These are phyloP conservation scores for Diceros bicornis DNA, from an alignment of 2,797 vertebrate species.

Conservation along the genomic window DNA sequence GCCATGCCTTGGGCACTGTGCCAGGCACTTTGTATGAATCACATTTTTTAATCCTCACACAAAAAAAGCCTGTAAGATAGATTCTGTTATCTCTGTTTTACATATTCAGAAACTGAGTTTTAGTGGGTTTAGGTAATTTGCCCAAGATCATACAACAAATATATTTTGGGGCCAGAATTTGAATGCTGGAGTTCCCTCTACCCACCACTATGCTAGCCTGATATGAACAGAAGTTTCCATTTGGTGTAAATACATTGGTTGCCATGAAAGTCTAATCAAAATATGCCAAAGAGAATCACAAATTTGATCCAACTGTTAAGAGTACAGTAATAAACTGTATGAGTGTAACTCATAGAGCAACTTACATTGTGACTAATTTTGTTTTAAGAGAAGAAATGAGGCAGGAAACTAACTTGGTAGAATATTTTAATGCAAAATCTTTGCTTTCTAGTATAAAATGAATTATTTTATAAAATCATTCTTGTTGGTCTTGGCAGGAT, in stretches of 20 bases:
- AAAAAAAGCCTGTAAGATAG: not conserved
- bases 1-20: not conserved
- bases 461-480: constrained; percentile 36
- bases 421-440: constrained; percentile 34
- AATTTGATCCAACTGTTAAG: constrained; percentile 18
- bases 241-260: not conserved
- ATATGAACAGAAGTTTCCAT: not conserved
- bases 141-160: not conserved
- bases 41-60: not conserved
- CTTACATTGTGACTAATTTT: constrained; percentile 15
- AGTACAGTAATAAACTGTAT: not conserved
- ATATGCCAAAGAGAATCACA: not conserved
- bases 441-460: constrained; percentile 34
- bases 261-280: constrained; percentile 22
- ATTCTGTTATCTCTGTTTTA: not conserved
- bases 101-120: not conserved
- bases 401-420: not conserved
- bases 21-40: not conserved
- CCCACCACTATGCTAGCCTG: not conserved
- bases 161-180: constrained; percentile 14
- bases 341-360: not conserved
- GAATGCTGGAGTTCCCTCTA: not conserved
- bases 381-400: constrained; percentile 53
- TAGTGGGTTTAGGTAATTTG: not conserved
- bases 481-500: not conserved